Percentiles rank a stretch among this genome's conserved stretches.
phyloP scores from a whole-genome alignment of 2,888 invertebrate species.

The Synergus gifuensis region DNA sequence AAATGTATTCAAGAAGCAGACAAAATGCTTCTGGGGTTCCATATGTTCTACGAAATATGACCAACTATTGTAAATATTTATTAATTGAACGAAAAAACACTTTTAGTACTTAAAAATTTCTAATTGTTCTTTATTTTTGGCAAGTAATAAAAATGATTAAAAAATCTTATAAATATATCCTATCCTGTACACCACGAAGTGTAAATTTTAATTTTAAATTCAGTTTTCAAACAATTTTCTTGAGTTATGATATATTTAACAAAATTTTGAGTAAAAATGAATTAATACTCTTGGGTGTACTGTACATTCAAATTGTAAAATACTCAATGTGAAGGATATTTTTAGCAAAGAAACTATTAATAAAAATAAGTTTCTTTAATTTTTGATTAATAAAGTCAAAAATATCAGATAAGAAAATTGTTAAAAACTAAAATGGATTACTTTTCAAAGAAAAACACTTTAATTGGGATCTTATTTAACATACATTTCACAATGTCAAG shows the following conservation, averaged over 20 bases:
- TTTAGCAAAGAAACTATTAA: neutral
- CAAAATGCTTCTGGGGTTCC: neutral
- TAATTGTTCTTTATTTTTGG: neutral
- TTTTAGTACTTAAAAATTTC: neutral
- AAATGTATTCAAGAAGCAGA: constrained; percentile 13
- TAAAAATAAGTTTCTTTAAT: neutral
- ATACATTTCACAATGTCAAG: neutral
- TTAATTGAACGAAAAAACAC: constrained; percentile 1
- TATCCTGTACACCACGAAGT: no score
- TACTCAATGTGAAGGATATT: neutral
- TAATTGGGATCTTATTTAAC: neutral
- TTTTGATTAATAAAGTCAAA: neutral
- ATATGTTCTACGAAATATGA: neutral
- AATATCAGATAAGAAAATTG: neutral
- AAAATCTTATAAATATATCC: neutral
- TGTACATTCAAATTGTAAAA: no score
- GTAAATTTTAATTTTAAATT: no score
- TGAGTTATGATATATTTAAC: no score
- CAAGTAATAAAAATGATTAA: neutral
- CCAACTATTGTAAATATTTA: constrained; percentile 1
- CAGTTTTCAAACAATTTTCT: no score
- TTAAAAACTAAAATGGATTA: neutral
- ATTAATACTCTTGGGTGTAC: no score
- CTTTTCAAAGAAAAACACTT: neutral
- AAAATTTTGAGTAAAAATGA: no score